Conservation (phyloP, 2,113 vertebrate species). For the Phalacrocorax brasilianus region DNA sequence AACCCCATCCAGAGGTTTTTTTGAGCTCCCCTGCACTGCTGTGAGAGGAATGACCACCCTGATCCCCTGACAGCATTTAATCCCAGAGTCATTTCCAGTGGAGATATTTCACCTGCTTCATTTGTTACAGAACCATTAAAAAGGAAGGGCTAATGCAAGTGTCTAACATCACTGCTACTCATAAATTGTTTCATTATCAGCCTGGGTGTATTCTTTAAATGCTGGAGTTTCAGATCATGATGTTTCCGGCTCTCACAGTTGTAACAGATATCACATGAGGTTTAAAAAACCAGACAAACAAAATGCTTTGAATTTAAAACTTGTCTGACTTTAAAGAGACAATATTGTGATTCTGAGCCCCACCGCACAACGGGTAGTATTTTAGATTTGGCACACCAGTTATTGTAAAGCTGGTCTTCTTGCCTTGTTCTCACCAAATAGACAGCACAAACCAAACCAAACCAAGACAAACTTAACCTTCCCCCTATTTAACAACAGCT, state of each 20-base stretch:
- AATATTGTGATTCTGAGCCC: background rate
- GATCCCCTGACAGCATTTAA: background rate
- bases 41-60: background rate
- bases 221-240: background rate
- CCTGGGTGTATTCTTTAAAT: background rate
- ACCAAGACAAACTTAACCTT: background rate
- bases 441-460: background rate
- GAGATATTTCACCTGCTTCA: background rate
- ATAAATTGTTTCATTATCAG: background rate
- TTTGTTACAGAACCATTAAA: background rate
- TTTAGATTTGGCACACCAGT: background rate
- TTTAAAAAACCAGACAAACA: background rate
- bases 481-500: background rate
- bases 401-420: background rate
- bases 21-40: background rate
- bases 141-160: background rate
- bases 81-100: background rate
- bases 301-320: background rate
- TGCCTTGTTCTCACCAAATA: background rate
- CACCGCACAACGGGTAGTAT: background rate
- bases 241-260: background rate
- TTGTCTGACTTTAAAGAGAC: background rate
- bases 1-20: background rate
- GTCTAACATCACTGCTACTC: background rate
- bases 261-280: background rate